Evolutionary conservation across 2,888 invertebrate genomes (phyloP).

Genomic region (Argyresthia goedartella): DNA sequence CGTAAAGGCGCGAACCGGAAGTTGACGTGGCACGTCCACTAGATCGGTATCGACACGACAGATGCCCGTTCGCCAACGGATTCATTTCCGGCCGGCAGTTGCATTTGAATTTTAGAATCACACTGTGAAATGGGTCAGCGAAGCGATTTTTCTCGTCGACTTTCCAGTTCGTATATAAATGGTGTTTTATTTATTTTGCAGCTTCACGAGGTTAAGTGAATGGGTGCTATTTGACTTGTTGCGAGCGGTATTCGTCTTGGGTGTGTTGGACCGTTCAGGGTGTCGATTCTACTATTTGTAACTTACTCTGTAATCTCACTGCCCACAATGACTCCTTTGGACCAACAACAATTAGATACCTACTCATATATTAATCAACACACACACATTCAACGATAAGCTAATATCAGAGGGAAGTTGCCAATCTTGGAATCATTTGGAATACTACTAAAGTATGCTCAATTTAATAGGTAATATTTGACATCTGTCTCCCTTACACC

Average conservation of each 20-base stretch:
- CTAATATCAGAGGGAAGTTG: too few relatives aligned
- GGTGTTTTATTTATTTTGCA: neutral
- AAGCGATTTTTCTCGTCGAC: slow-evolving; percentile 2
- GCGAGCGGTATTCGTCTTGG: neutral
- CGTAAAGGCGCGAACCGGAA: slow-evolving; percentile 63
- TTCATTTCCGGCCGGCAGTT: slow-evolving; percentile 63
- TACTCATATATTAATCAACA: too few relatives aligned
- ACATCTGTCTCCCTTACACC: too few relatives aligned
- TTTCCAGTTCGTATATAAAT: neutral
- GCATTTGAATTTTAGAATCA: slow-evolving; percentile 60
- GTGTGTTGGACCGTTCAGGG: too few relatives aligned
- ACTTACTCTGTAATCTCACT: too few relatives aligned
- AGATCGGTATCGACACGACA: slow-evolving; percentile 57
- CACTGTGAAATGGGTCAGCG: slow-evolving; percentile 35
- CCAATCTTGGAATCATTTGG: too few relatives aligned
- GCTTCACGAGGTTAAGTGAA: neutral
- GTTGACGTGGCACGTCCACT: slow-evolving; percentile 46
- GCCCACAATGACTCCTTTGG: too few relatives aligned
- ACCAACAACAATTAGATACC: too few relatives aligned
- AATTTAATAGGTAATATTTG: too few relatives aligned
- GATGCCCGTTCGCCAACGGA: slow-evolving; percentile 47
- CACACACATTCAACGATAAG: too few relatives aligned
- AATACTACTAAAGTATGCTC: too few relatives aligned
- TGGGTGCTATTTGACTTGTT: neutral
- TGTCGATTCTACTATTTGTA: too few relatives aligned